A percentile compares a stretch with the other conserved stretches of the same genome.
phyloP scores from a whole-genome alignment of 2,797 vertebrate species.

The Macropus fuliginosus region DNA sequence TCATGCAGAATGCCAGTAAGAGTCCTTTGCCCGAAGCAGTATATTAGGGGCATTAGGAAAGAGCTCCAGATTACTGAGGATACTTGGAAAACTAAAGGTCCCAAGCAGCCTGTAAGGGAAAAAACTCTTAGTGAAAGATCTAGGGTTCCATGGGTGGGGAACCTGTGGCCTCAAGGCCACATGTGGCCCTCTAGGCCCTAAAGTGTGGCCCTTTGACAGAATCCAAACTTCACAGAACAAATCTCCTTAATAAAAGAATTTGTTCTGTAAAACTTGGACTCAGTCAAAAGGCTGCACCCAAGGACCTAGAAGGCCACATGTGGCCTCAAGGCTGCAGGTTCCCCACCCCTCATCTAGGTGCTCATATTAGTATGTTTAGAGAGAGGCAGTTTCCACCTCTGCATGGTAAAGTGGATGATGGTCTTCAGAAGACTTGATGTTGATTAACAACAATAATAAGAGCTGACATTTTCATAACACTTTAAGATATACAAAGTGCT shows the following conservation, averaged over 20 bases:
- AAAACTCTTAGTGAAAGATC: background rate
- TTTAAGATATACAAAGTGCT: background rate
- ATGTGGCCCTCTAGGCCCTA: too few species aligned
- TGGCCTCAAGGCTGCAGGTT: too few species aligned
- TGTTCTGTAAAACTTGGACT: too few species aligned
- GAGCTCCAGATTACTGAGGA: background rate
- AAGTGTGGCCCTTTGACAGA: too few species aligned
- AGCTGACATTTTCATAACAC: background rate
- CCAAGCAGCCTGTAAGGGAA: background rate
- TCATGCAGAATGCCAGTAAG: background rate
- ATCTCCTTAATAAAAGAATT: too few species aligned
- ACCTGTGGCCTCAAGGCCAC: too few species aligned
- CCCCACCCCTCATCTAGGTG: too few species aligned
- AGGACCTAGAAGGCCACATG: too few species aligned
- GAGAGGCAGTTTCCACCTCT: too few species aligned
- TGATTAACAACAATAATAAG: background rate
- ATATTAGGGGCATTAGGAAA: background rate
- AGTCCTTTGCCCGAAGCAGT: background rate
- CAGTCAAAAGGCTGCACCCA: too few species aligned
- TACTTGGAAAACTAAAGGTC: background rate
- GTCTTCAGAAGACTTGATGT: background rate
- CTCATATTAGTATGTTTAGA: background rate
- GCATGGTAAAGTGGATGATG: too few species aligned
- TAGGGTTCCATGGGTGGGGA: background rate
- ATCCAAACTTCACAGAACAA: too few species aligned